Evolutionary conservation across 92 coral and sea anemone genomes (phyloP), one percentile per base, ranked within the genome.

Genomic region (Bergia sp.): DNA sequence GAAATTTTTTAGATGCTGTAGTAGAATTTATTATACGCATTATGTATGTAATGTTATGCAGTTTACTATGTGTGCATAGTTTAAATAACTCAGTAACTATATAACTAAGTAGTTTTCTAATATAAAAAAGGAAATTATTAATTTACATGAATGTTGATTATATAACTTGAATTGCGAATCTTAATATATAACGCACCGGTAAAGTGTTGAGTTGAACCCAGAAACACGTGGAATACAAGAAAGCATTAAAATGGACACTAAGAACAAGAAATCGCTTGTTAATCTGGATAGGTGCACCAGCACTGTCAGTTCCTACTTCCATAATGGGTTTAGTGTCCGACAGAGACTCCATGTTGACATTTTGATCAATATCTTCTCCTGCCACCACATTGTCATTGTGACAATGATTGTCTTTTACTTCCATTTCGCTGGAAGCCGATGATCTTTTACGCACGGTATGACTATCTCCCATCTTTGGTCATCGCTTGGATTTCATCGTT

Each of bases 131-230:
- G 29, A 29, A 29, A 29, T 29, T 29, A 29, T 29, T 29, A 29
- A 29, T 29, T 29, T 29, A 29, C 29, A 29, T 29, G 29, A 29
- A 29, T 29, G 29, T 29, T 29, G 29, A 29, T 29, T 29, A 29
- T 29, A 29, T 29, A 29, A 29, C 29, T 29, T 29, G 29, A 29
- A 29, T 29, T 29, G 29, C 29, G 29, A 29, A 29, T 29, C 29
- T 29, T 29, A 29, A 29, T 29, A 29, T 7, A 0, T 15, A 50
- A 57, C 96, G 75, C 89, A 97, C 99, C 92, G 99, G 99, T 29
- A 94, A 87, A 9, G 96, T 96, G 45, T 96, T 98, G 47, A 97
- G 90, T 82, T 97, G 98, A 85, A 97, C 91, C 99, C 99, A 97
- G 81, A 94, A 97, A 81, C 99, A 94, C n/a, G 95, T 75, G 5